Evolutionary conservation across 2,113 vertebrate species (phyloP), one percentile per base, ranked within the genome.

Genomic region (Scalopus aquaticus): DNA sequence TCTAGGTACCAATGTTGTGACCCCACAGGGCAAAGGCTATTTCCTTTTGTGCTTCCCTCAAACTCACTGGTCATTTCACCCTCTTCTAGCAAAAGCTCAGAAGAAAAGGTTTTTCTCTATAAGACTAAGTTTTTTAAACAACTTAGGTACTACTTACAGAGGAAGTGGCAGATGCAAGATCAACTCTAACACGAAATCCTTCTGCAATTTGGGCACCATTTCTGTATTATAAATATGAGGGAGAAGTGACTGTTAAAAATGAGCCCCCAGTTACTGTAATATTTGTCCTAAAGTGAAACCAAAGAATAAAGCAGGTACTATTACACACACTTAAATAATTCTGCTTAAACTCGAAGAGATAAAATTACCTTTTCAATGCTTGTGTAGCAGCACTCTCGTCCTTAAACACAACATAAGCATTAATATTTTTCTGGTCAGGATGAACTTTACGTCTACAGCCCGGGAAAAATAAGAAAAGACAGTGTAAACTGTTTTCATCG

Each of bases 391-490:
- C 97, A 0, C 96, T 94, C 56, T 99, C 98, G 0, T 99, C 98
- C 76, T 98, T 98, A 94, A 99, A 99, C n/a, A 99, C 99, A 5
- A 99, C 93, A 0, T 99, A 99, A 19, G 99, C 99, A 12, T 99
- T 99, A 32, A 99, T 35, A 24, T 98, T 99, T 80, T 99, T 99
- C 30, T 97, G 98, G 67, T 99, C 98, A 0, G 99, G 99, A 92
- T 99, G 99, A 81, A 99, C 49, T 96, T 99, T 98, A 35, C 98
- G 99, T 91, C 99, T 99, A 95, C 2, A 56, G 90, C 91, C 0
- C 19, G 35, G 49, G 54, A 95, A 51, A 49, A 60, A 82, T n/a
- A 6, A 1, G 0, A n/a, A 49, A 12, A 17, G 20, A 73, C 22
- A 22, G 42, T 35, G 60, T 81, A 87, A 94, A 91, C 91, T 6